Evolutionary conservation across 2,113 vertebrate genomes (phyloP).

Genomic region (Macaca nemestrina): DNA sequence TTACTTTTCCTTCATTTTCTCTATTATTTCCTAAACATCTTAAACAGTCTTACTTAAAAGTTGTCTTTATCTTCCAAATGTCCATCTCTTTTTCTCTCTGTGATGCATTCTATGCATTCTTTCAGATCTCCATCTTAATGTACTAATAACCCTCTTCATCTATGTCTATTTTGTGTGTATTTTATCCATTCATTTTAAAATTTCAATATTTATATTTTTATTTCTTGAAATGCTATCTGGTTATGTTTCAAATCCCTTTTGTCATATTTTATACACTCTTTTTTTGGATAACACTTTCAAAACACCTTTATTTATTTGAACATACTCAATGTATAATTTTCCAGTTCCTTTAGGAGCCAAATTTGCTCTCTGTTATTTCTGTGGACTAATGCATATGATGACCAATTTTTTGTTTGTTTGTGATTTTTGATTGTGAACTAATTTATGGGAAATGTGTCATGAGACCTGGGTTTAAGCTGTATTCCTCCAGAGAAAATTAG

Average conservation of each 20-base stretch:
- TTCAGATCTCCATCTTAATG: not conserved
- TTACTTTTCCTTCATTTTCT: not conserved
- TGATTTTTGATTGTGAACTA: conserved; percentile 1
- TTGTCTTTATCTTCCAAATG: not conserved
- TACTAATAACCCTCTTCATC: not conserved
- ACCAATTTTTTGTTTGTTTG: not conserved
- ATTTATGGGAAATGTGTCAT: conserved; percentile 19
- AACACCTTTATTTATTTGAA: not conserved
- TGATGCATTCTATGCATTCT: not conserved
- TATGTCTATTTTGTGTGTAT: not conserved
- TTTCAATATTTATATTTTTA: not conserved
- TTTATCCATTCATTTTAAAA: not conserved
- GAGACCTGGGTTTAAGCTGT: not conserved
- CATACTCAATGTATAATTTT: not conserved
- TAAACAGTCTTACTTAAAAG: not conserved
- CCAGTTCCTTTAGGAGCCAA: not conserved
- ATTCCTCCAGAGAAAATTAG: not conserved
- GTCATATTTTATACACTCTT: not conserved
- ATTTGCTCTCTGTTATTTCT: not conserved
- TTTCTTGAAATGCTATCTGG: not conserved
- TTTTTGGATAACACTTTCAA: not conserved
- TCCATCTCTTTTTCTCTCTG: not conserved
- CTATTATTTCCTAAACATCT: not conserved
- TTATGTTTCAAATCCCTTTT: not conserved
- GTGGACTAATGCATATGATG: not conserved